These are phyloP conservation scores for Cybosia mesomella DNA, from an alignment of 2,888 invertebrate species.

Conservation along the genomic window DNA sequence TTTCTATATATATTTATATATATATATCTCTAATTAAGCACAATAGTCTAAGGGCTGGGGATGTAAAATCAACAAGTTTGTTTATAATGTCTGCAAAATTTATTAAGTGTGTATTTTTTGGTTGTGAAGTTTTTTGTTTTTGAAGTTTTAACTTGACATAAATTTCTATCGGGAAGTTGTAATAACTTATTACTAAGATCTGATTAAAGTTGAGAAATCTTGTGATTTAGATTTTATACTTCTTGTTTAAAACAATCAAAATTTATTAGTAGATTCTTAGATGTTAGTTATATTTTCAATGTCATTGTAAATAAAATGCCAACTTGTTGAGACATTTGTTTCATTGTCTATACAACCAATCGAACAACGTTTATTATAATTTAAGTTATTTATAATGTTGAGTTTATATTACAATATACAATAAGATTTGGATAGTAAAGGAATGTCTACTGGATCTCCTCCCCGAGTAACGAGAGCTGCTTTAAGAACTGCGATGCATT, in stretches of 20 bases:
- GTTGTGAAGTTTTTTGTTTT: conserved; percentile 62
- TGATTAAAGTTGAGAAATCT: conserved; percentile 79
- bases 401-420: conserved; percentile 54
- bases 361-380: conserved; percentile 54
- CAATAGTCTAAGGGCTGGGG: conserved; percentile 82
- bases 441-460: conserved; percentile 89
- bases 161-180: conserved; percentile 58
- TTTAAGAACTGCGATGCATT: conserved; percentile 98
- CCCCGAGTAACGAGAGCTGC: conserved; percentile 93
- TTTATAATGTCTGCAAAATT: conserved; percentile 45
- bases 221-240: conserved; percentile 88
- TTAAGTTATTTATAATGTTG: conserved; percentile 52
- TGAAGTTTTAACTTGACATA: conserved; percentile 49
- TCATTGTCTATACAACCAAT: conserved; percentile 63
- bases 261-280: conserved; percentile 84
- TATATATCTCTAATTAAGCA: conserved; percentile 71
- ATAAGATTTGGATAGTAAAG: conserved; percentile 32
- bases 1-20: conserved; percentile 54
- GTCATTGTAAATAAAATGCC: conserved; percentile 88
- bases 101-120: conserved; percentile 55
- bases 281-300: conserved; percentile 87
- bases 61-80: conserved; percentile 73
- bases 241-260: conserved; percentile 87
- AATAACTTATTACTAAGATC: conserved; percentile 73
- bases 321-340: conserved; percentile 84